Evolutionary conservation across 2,797 vertebrate species (phyloP).

Genomic region (Sibirionetta formosa): DNA sequence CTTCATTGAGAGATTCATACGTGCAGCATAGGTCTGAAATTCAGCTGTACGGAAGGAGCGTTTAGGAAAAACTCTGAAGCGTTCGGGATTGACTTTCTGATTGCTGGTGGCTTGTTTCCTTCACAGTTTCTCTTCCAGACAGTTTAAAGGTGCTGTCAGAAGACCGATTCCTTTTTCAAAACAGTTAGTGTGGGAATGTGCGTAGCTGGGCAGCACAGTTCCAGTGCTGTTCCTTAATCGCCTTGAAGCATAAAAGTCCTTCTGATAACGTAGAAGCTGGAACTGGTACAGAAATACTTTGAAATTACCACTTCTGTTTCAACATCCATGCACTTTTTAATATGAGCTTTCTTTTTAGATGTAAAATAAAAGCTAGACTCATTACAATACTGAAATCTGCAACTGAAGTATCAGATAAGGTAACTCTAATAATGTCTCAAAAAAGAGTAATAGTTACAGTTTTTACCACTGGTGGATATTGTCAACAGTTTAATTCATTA

Average conservation of each 20-base stretch:
- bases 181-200: neutral
- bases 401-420: neutral
- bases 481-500: neutral
- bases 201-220: rapidly evolving
- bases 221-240: rapidly evolving
- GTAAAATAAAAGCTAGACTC: neutral
- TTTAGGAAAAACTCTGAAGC: neutral
- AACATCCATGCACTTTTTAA: neutral
- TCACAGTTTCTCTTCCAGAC: neutral
- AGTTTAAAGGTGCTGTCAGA: neutral
- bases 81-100: neutral
- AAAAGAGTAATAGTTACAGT: neutral
- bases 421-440: neutral
- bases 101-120: neutral
- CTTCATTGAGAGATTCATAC: neutral
- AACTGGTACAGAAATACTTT: neutral
- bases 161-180: neutral
- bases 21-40: neutral
- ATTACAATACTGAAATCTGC: neutral
- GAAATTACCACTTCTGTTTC: rapidly evolving
- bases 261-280: neutral
- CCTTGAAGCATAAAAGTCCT: rapidly evolving
- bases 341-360: neutral
- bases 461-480: neutral
- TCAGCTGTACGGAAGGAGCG: rapidly evolving